Evolutionary conservation across 2,113 vertebrate species (phyloP).

Genomic region (Cinclus mexicanus): DNA sequence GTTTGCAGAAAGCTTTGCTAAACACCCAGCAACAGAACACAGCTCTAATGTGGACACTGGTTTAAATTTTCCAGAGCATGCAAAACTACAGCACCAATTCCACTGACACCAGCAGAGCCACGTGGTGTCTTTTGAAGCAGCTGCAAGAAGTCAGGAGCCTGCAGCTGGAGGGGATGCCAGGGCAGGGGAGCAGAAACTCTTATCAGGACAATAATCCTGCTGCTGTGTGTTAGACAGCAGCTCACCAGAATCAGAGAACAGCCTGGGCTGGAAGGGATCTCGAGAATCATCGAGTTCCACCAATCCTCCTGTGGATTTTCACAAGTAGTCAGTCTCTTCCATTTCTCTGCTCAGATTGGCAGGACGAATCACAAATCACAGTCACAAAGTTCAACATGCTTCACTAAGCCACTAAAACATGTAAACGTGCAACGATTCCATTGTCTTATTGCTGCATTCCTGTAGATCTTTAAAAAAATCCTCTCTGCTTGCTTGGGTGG

Average conservation of each 20-base stretch:
- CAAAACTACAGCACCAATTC: neutral
- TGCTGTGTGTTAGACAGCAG: neutral
- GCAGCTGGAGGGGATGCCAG: neutral
- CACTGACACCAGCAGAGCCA: neutral
- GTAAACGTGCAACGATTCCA: neutral
- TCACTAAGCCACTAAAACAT: neutral
- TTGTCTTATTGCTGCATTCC: neutral
- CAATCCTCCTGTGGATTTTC: neutral
- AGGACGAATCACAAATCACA: neutral
- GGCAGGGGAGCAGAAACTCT: neutral
- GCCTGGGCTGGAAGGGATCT: neutral
- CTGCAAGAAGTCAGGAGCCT: neutral
- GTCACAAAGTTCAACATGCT: neutral
- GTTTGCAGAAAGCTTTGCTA: neutral
- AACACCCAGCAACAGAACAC: neutral
- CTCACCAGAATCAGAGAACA: neutral
- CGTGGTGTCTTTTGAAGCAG: neutral
- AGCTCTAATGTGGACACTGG: neutral
- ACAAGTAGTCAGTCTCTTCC: neutral
- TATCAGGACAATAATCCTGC: neutral
- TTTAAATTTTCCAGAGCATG: neutral
- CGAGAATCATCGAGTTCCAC: neutral
- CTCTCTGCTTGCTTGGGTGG: neutral
- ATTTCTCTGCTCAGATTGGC: neutral
- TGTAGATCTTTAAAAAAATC: neutral